Conservation (phyloP, 1,140 invertebrate species). For the Aphelenchoides fujianensis region DNA sequence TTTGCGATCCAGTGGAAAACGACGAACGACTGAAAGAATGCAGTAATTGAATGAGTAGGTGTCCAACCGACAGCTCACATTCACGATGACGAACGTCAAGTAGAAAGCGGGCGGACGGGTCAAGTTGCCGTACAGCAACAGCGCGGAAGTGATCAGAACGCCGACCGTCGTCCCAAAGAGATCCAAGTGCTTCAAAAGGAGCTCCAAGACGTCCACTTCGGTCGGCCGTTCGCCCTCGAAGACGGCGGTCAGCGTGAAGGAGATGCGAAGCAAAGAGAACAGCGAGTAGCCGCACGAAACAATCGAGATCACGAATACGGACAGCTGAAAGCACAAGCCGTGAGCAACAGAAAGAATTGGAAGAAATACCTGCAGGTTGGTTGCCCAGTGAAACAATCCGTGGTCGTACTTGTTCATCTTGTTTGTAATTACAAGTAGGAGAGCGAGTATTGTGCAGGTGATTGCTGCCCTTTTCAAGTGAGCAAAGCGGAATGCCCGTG, state of each 20-base stretch:
- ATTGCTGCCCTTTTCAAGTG: no score
- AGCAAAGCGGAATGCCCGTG: no score
- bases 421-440: no score
- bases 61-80: no score
- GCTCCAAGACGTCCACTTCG: background rate
- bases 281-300: background rate
- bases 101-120: no score
- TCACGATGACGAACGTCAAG: no score
- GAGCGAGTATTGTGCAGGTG: no score
- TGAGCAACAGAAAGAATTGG: no score
- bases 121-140: no score
- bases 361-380: background rate
- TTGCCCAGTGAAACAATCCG: background rate
- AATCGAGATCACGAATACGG: background rate
- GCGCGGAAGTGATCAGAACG: background rate
- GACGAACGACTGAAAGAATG: no score
- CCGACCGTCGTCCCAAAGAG: background rate
- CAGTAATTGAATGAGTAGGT: no score
- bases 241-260: background rate
- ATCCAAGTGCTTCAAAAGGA: background rate
- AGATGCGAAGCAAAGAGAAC: background rate
- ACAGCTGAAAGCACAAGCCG: background rate
- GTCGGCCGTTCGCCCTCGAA: background rate
- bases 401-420: background rate
- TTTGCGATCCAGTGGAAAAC: no score